Conservation (phyloP, 2,797 vertebrate species). For the Emys orbicularis region DNA sequence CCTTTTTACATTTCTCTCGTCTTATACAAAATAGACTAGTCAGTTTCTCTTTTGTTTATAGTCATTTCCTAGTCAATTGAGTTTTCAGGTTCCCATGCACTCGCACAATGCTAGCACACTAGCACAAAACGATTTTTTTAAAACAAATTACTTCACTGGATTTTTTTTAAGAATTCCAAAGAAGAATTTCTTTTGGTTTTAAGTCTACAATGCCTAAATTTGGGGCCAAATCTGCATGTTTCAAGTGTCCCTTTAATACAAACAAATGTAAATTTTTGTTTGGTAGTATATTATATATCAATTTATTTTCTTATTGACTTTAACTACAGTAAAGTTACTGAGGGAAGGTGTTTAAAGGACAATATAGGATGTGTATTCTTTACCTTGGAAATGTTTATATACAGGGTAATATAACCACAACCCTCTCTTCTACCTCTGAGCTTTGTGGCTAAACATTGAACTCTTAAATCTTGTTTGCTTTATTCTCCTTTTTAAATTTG, state of each 20-base stretch:
- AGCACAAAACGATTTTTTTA: slow-evolving; percentile 5
- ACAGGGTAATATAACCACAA: not conserved
- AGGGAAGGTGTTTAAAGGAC: slow-evolving; percentile 39
- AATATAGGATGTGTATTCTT: slow-evolving; percentile 36
- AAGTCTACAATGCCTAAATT: slow-evolving; percentile 30
- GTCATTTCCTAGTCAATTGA: slow-evolving; percentile 9
- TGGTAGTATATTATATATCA: not conserved
- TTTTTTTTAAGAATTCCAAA: not conserved
- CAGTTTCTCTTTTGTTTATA: not conserved
- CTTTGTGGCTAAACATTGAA: slow-evolving; percentile 50
- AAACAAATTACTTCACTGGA: not conserved
- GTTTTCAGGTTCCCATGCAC: slow-evolving; percentile 10
- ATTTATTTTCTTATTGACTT: slow-evolving; percentile 51
- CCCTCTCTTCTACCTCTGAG: slow-evolving; percentile 26
- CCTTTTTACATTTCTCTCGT: slow-evolving; percentile 19
- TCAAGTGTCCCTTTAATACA: slow-evolving; percentile 19
- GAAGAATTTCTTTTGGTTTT: slow-evolving; percentile 26
- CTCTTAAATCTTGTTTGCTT: slow-evolving; percentile 44
- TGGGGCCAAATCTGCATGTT: not conserved
- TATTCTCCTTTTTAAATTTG: slow-evolving; percentile 34
- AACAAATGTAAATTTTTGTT: not conserved
- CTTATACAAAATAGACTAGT: slow-evolving; percentile 41
- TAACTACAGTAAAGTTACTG: slow-evolving; percentile 34
- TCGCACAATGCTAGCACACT: not conserved
- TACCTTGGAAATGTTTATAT: slow-evolving; percentile 16